These are phyloP conservation scores for Geotria australis DNA, from an alignment of 2,797 vertebrate genomes.

Conservation along the genomic window DNA sequence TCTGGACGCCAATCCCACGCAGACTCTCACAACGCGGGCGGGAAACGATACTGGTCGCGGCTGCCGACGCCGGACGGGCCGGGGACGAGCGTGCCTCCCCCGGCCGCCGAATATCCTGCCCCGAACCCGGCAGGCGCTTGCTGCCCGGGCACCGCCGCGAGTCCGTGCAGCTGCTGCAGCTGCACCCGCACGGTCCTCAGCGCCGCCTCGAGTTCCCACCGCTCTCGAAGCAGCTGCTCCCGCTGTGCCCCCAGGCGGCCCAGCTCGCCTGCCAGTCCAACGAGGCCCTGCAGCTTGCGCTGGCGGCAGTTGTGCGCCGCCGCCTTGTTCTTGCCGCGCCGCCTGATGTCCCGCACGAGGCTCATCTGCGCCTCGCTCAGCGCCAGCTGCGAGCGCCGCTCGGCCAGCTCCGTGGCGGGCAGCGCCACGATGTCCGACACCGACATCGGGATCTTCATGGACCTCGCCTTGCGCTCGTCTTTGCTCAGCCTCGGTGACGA, in stretches of 20 bases:
- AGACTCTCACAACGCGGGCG: too few species aligned
- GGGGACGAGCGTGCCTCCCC: too few species aligned
- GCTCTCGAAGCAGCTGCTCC: slow-evolving; percentile 61
- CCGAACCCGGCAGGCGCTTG: too few species aligned
- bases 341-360: slow-evolving; percentile 70
- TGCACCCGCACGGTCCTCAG: too few species aligned
- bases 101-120: too few species aligned
- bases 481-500: slow-evolving; percentile 46
- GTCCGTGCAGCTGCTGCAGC: too few species aligned
- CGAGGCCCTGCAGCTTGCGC: slow-evolving; percentile 83
- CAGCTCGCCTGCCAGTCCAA: slow-evolving; percentile 78
- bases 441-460: slow-evolving; percentile 48
- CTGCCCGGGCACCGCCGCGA: too few species aligned
- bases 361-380: slow-evolving; percentile 73
- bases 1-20: too few species aligned
- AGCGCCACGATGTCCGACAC: slow-evolving; percentile 47
- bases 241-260: slow-evolving; percentile 66
- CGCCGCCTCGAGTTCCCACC: slow-evolving; percentile 34
- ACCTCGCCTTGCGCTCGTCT: slow-evolving; percentile 32
- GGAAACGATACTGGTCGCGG: too few species aligned
- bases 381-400: too few species aligned
- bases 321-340: slow-evolving; percentile 96
- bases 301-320: slow-evolving; percentile 94
- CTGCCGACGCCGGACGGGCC: too few species aligned
- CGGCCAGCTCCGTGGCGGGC: slow-evolving; percentile 8